Evolutionary conservation across 92 coral and sea anemone genomes (phyloP), one percentile per base, ranked within the genome.

Genomic region (Zoanthus sansibaricus): DNA sequence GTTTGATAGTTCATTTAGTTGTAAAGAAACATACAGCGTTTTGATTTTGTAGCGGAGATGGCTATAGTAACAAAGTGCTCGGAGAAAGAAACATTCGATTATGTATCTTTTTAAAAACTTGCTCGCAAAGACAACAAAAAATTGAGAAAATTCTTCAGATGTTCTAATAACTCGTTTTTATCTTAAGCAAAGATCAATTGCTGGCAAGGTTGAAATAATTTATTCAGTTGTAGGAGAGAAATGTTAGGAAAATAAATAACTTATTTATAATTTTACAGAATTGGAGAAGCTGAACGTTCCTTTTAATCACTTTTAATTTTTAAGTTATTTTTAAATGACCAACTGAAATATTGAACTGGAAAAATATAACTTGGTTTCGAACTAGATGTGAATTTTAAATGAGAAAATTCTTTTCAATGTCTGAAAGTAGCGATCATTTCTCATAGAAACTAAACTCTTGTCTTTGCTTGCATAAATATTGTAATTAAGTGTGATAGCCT

Each of bases 391-490:
- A 47, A 47, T 12, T 67, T 31, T 44, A 51, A 45, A 42, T 45
- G 45, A 67, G 46, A 80, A 47, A 80, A 12, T 52, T 11, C 8
- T 46, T 80, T 54, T 54, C 51, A 25, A 4, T 48, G 47, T 80
- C 75, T 80, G 25, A 6, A 47, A 5, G 17, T 66, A 46, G 85
- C 47, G 62, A 55, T 62, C 52, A 33, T 79, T 79, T 64, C 72
- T 45, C 58, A 6, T 59, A 47, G 56, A 78, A 78, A 59, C 17
- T 62, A 59, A 42, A 17, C 17, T 49, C 37, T 15, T n/a, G 25
- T 55, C 30, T 59, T 56, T 78, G 70, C 70, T 58, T 21, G 46
- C 74, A 64, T 66, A 79, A 78, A 59, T 59, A 78, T 78, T 78
- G 48, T 61, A 78, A 78, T 78, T 78, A 45, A 37, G 55, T 49